Conservation (phyloP, 2,113 vertebrate species). For the Actenoides hombroni region DNA sequence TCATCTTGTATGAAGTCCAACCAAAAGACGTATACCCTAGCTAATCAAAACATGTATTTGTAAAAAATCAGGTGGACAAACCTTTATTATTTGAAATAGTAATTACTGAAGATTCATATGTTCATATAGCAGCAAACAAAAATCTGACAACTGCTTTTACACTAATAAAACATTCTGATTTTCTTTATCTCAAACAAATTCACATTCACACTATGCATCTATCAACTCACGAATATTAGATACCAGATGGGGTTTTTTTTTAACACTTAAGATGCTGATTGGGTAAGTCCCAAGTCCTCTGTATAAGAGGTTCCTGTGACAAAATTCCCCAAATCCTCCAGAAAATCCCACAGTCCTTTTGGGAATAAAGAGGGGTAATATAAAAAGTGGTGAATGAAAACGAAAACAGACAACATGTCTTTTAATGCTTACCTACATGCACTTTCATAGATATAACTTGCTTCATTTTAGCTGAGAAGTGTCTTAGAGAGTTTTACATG, state of each 20-base stretch:
- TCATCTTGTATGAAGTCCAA: not conserved
- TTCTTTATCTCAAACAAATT: not conserved
- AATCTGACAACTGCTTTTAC: not conserved
- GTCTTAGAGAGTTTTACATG: not conserved
- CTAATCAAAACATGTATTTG: not conserved
- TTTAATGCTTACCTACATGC: accelerated
- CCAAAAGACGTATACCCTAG: not conserved
- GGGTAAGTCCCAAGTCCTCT: not conserved
- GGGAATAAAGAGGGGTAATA: not conserved
- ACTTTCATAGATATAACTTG: not conserved
- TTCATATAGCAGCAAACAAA: not conserved
- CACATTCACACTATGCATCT: not conserved
- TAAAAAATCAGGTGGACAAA: not conserved
- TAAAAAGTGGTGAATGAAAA: not conserved
- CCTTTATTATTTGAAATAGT: not conserved
- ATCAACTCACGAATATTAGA: not conserved
- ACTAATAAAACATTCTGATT: too few species aligned
- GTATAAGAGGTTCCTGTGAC: not conserved
- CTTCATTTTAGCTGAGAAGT: not conserved
- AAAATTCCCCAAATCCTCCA: not conserved
- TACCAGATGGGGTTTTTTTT: not conserved
- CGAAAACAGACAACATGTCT: not conserved
- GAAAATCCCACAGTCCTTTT: not conserved
- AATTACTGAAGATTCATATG: not conserved
- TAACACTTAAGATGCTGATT: too few species aligned